Conservation (phyloP, 2,888 invertebrate genomes). For the Podotricha telesiphe region DNA sequence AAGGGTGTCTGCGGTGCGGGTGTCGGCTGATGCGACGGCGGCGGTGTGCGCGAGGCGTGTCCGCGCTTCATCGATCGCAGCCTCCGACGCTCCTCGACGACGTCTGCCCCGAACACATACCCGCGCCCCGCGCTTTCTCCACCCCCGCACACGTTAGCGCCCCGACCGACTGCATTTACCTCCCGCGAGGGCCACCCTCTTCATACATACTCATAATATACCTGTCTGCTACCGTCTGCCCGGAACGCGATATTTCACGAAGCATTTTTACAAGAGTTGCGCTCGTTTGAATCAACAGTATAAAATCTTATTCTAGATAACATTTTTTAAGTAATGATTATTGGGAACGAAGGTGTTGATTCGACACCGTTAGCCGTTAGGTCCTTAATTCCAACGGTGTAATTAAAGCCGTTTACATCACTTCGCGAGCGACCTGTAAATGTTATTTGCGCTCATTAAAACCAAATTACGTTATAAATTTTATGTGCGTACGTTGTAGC, state of each 20-base stretch:
- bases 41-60: constrained; percentile 79
- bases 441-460: constrained; percentile 77
- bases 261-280: constrained; percentile 57
- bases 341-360: constrained; percentile 64
- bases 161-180: constrained; percentile 83
- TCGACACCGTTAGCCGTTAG: constrained; percentile 15
- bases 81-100: constrained; percentile 81
- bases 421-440: constrained; percentile 75
- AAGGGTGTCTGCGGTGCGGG: constrained; percentile 60
- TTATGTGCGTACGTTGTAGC: constrained; percentile 66
- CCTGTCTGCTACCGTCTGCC: constrained; percentile 63
- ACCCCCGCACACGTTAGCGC: constrained; percentile 77
- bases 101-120: constrained; percentile 62
- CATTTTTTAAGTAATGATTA: constrained; percentile 54
- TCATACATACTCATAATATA: constrained; percentile 61
- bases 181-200: constrained; percentile 64
- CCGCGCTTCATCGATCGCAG: constrained; percentile 84
- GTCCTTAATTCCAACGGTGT: constrained; percentile 59
- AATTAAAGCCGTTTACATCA: constrained; percentile 76
- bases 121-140: constrained; percentile 54
- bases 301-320: constrained; percentile 23
- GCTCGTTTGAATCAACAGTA: constrained; percentile 46
- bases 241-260: constrained; percentile 49
- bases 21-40: constrained; percentile 45
- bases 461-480: constrained; percentile 74